Percentiles rank a stretch among this genome's conserved stretches.
phyloP scores from a whole-genome alignment of 92 coral and sea anemone species.

The Zoanthus gigantus region DNA sequence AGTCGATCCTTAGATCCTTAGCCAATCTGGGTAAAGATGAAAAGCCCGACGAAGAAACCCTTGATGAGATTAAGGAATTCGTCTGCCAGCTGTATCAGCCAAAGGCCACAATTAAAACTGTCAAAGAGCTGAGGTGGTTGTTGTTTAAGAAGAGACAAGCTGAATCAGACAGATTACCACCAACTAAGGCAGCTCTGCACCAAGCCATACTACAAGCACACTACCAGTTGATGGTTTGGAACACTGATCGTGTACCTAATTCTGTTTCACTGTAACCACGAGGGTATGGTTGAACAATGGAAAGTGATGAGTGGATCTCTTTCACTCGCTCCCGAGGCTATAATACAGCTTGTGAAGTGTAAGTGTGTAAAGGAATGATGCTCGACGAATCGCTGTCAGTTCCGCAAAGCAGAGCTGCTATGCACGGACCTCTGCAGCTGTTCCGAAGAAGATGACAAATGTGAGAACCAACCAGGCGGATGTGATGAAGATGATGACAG shows the following conservation, averaged over 20 bases:
- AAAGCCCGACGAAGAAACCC: background rate
- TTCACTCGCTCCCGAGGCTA: conserved; percentile 56
- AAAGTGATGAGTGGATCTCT: conserved; percentile 30
- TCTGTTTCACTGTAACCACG: background rate
- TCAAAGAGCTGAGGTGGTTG: conserved; percentile 19
- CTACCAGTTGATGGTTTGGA: background rate
- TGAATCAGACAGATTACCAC: conserved; percentile 24
- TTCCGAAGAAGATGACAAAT: conserved; percentile 23
- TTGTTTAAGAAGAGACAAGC: background rate
- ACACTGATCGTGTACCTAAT: background rate
- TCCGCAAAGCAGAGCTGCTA: conserved; percentile 32
- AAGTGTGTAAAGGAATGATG: conserved; percentile 40
- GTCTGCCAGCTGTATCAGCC: background rate
- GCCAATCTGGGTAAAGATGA: background rate
- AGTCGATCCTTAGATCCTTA: background rate
- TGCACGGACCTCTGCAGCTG: conserved; percentile 69
- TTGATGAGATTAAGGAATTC: background rate
- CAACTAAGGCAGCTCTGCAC: background rate
- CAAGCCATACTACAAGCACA: background rate
- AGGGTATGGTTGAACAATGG: conserved; percentile 1
- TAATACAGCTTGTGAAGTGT: conserved; percentile 16
- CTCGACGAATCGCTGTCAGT: background rate
- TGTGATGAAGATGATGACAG: conserved; percentile 42
- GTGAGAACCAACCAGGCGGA: too few species aligned
- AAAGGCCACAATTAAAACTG: background rate